A percentile compares a stretch with the other conserved stretches of the same genome.
These are phyloP conservation scores for Halcyon smyrnensis DNA, from an alignment of 2,797 vertebrate species.

Conservation along the genomic window DNA sequence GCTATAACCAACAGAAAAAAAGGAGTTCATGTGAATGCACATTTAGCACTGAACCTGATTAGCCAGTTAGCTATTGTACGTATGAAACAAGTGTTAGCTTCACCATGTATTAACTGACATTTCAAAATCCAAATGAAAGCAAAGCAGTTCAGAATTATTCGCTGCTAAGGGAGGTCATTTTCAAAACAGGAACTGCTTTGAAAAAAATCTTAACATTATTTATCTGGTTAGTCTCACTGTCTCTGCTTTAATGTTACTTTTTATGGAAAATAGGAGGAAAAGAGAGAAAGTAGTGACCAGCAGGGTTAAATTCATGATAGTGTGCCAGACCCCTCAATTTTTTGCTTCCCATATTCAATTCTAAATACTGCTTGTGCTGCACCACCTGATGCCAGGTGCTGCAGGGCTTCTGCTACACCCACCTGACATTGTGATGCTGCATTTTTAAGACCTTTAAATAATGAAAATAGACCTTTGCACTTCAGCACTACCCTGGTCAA, in stretches of 20 bases:
- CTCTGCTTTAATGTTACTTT: not conserved
- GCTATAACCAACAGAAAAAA: not conserved
- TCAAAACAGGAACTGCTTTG: not conserved
- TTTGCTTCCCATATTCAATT: not conserved
- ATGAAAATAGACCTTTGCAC: constrained; percentile 47
- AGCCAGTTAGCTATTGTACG: not conserved
- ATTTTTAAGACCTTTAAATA: constrained; percentile 56
- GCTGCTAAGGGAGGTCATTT: not conserved
- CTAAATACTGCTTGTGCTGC: not conserved
- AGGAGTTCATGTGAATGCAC: not conserved
- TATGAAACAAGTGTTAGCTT: not conserved
- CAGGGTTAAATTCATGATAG: not conserved
- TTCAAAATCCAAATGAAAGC: not conserved
- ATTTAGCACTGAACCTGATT: not conserved
- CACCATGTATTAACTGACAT: not conserved
- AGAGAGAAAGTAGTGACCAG: not conserved
- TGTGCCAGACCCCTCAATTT: not conserved
- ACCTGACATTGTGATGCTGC: constrained; percentile 45
- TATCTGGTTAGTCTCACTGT: not conserved
- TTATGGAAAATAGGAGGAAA: not conserved
- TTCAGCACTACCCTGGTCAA: not conserved
- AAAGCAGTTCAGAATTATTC: not conserved
- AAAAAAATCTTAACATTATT: not conserved
- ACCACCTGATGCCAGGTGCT: constrained; percentile 71
- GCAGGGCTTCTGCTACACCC: constrained; percentile 45